Evolutionary conservation across 1,140 invertebrate genomes (phyloP).

Genomic region (Tyrophagus putrescentiae): DNA sequence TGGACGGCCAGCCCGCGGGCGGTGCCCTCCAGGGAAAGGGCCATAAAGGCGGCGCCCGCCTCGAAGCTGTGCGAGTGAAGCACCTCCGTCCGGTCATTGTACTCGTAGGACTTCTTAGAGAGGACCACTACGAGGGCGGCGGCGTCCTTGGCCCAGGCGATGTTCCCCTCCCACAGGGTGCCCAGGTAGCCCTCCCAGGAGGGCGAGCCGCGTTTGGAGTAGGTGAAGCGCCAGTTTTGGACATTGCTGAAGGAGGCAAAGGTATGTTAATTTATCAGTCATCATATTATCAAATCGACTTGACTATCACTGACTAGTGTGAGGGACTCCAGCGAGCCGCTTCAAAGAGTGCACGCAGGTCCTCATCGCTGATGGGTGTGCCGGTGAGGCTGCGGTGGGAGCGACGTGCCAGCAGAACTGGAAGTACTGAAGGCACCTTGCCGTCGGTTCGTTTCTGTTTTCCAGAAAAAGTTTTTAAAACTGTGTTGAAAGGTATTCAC

Average conservation of each 20-base stretch:
- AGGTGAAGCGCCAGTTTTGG: not conserved
- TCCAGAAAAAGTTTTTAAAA: no score
- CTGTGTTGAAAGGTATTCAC: no score
- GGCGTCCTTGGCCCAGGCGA: conserved; percentile 1
- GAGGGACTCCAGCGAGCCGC: not conserved
- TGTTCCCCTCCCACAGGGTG: not conserved
- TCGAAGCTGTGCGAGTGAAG: conserved; percentile 1
- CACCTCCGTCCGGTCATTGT: not conserved
- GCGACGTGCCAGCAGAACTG: not conserved
- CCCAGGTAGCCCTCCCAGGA: not conserved
- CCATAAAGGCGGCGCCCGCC: not conserved
- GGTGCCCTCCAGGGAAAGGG: not conserved
- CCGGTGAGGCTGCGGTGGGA: not conserved
- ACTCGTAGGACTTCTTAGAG: not conserved
- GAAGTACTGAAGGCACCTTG: no score
- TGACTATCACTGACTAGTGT: no score
- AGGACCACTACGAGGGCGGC: not conserved
- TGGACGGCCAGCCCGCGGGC: not conserved
- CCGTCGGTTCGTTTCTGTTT: no score
- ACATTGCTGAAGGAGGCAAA: not conserved
- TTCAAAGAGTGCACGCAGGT: not conserved
- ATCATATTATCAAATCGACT: no score
- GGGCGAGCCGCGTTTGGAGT: not conserved
- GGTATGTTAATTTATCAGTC: no score
- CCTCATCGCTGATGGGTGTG: not conserved